Evolutionary conservation across 1,140 invertebrate genomes (phyloP).

Genomic region (Sweltsa coloradensis): DNA sequence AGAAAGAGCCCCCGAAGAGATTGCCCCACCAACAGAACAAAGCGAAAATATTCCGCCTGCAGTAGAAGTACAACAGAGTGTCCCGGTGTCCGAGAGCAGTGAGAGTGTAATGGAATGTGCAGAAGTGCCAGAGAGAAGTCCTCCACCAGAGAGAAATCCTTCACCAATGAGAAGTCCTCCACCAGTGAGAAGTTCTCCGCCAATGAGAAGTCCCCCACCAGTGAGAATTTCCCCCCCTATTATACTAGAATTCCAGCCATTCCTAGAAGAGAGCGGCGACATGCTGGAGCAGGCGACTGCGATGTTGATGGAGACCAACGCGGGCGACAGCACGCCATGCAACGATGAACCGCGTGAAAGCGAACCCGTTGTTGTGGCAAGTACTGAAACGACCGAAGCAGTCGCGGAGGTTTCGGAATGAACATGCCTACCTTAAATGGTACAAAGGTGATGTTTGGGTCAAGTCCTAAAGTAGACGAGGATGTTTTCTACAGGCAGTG

Average conservation of each 20-base stretch:
- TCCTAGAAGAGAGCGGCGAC: background rate
- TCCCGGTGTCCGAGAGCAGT: too few species aligned
- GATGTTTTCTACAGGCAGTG: background rate
- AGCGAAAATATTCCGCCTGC: too few species aligned
- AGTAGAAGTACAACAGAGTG: too few species aligned
- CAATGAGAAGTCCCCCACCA: background rate
- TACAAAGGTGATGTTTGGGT: constrained; percentile 3
- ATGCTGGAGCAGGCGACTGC: background rate
- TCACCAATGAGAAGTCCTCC: constrained; percentile 16
- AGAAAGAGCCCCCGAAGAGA: constrained; percentile 16
- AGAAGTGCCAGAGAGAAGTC: background rate
- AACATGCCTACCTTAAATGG: background rate
- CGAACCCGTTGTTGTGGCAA: background rate
- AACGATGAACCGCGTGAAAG: background rate
- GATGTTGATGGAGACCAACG: background rate
- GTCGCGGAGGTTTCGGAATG: background rate
- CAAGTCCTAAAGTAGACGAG: background rate
- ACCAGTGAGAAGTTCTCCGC: background rate
- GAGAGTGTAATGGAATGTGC: background rate
- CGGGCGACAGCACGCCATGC: background rate
- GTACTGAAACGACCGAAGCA: background rate
- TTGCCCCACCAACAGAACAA: background rate
- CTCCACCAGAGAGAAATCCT: constrained; percentile 10
- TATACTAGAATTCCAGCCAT: too few species aligned
- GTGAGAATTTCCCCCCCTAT: background rate